Conservation (phyloP, 1,140 invertebrate genomes). For the Drosophila lacertosa region DNA sequence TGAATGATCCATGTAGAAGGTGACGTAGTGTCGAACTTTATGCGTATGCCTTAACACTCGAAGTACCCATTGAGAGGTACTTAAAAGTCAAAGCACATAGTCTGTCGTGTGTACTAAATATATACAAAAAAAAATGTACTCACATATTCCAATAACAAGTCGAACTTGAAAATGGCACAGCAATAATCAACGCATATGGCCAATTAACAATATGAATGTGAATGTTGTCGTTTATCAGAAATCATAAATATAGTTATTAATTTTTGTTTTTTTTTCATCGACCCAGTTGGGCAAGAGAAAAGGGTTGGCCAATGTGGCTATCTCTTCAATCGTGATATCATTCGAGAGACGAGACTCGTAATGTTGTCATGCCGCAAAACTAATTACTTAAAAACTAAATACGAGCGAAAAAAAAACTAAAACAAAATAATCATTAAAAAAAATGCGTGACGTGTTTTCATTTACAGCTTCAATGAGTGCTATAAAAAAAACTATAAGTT, state of each 20-base stretch:
- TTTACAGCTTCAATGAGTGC: conserved; percentile 40
- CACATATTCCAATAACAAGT: conserved; percentile 36
- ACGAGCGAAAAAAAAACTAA: no score
- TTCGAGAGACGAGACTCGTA: conserved; percentile 11
- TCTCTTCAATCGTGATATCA: conserved; percentile 60
- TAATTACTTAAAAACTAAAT: conserved; percentile 54
- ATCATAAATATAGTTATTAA: conserved; percentile 20
- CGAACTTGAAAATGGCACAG: conserved; percentile 58
- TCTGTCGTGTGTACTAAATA: conserved; percentile 1
- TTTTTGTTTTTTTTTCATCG: conserved; percentile 25
- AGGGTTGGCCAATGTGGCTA: conserved; percentile 31
- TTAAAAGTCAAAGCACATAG: conserved; percentile 53
- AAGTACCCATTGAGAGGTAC: conserved; percentile 8
- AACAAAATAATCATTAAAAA: conserved; percentile 39
- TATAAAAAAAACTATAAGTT: conserved; percentile 3
- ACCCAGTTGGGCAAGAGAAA: conserved; percentile 45
- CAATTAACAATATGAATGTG: conserved; percentile 16
- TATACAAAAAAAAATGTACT: not conserved
- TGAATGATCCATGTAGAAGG: conserved; percentile 34
- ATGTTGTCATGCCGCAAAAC: conserved; percentile 49
- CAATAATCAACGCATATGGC: conserved; percentile 16
- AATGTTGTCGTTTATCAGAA: conserved; percentile 11
- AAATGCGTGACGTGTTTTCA: conserved; percentile 54
- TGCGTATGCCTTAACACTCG: conserved; percentile 5
- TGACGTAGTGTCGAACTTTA: conserved; percentile 22